Percentiles rank a stretch among this genome's conserved stretches.
Evolutionary conservation across 2,888 invertebrate genomes (phyloP).

Genomic region (Idaea dimidiata): DNA sequence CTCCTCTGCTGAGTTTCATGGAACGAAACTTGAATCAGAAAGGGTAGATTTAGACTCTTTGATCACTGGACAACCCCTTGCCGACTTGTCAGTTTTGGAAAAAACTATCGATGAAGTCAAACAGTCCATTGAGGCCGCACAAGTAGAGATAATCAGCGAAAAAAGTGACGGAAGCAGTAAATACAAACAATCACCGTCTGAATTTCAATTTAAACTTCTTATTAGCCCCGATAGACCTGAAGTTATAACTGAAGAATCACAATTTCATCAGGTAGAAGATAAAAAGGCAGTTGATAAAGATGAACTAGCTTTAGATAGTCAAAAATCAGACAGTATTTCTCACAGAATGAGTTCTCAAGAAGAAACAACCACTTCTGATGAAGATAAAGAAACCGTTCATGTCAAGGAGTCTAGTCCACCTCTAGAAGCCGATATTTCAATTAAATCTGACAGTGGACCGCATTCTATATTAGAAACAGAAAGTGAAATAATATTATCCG

Average conservation of each 20-base stretch:
- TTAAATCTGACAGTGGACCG: conserved; percentile 74
- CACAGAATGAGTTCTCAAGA: conserved; percentile 69
- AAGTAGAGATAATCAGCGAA: conserved; percentile 84
- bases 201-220: conserved; percentile 85
- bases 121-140: conserved; percentile 85
- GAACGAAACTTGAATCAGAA: conserved; percentile 76
- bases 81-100: conserved; percentile 82
- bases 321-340: conserved; percentile 66
- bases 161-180: conserved; percentile 83
- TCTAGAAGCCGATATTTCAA: conserved; percentile 65
- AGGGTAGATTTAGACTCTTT: conserved; percentile 74
- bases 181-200: conserved; percentile 86
- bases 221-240: conserved; percentile 79
- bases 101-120: conserved; percentile 87
- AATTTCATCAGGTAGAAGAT: conserved; percentile 67
- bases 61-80: conserved; percentile 71
- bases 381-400: conserved; percentile 72
- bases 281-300: conserved; percentile 47
- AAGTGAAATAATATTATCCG: conserved; percentile 67
- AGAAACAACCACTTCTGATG: conserved; percentile 78
- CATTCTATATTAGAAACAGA: conserved; percentile 77
- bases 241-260: conserved; percentile 81
- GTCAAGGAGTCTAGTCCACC: conserved; percentile 69
- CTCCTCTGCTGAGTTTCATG: conserved; percentile 83
- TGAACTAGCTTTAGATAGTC: conserved; percentile 49